A percentile compares a stretch with the other conserved stretches of the same genome.
Evolutionary conservation across 2,888 invertebrate genomes (phyloP).

Genomic region (Ernsta delagoae): DNA sequence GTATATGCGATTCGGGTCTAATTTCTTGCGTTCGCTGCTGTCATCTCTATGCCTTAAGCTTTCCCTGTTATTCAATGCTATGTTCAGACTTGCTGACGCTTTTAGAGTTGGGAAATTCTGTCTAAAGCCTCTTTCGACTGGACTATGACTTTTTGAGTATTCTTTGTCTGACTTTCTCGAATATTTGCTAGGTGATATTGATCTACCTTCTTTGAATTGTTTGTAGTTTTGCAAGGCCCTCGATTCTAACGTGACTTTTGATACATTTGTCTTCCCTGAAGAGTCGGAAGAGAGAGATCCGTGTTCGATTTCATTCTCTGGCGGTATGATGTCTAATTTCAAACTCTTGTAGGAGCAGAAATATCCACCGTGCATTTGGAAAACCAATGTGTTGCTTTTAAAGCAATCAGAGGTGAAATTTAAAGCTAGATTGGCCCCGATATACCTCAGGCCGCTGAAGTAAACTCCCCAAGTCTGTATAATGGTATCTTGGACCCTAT

Average conservation of each 20-base stretch:
- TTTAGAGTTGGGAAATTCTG: slow-evolving; percentile 67
- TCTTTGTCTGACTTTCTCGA: slow-evolving; percentile 65
- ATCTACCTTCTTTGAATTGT: slow-evolving; percentile 66
- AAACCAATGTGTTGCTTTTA: slow-evolving; percentile 90
- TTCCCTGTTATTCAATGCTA: slow-evolving; percentile 55
- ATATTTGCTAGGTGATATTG: slow-evolving; percentile 70
- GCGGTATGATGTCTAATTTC: slow-evolving; percentile 77
- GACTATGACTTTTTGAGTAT: slow-evolving; percentile 80
- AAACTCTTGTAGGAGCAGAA: slow-evolving; percentile 88
- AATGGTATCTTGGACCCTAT: slow-evolving; percentile 79
- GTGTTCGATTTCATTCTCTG: slow-evolving; percentile 74
- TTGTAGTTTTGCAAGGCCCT: slow-evolving; percentile 62
- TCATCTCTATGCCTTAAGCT: slow-evolving; percentile 49
- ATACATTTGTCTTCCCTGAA: slow-evolving; percentile 67
- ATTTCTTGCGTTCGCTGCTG: slow-evolving; percentile 49
- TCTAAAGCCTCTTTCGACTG: slow-evolving; percentile 69
- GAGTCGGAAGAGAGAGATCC: slow-evolving; percentile 74
- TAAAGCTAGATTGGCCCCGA: slow-evolving; percentile 88
- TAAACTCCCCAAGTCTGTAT: slow-evolving; percentile 94
- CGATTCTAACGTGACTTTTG: slow-evolving; percentile 68
- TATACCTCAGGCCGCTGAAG: slow-evolving; percentile 92
- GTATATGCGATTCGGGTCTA: slow-evolving; percentile 67
- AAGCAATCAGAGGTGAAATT: slow-evolving; percentile 88
- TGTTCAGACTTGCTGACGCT: slow-evolving; percentile 68
- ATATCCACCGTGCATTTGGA: slow-evolving; percentile 94